phyloP scores from a whole-genome alignment of 2,797 vertebrate genomes.

The Synanceia verrucosa region DNA sequence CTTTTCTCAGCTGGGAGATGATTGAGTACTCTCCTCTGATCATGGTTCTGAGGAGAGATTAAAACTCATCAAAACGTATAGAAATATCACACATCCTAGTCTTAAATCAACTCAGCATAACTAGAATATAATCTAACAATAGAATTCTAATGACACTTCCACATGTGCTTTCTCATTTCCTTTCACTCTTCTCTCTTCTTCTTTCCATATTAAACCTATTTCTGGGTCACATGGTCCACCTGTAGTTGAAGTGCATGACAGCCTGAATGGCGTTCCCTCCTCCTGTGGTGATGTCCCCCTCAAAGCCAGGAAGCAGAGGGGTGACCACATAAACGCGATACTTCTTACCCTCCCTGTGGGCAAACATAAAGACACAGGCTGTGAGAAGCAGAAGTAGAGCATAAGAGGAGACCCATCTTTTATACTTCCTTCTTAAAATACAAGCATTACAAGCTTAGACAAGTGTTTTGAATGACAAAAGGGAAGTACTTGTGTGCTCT shows the following conservation, averaged over 20 bases:
- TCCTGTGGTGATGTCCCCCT: constrained; percentile 96
- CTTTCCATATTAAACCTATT: not conserved
- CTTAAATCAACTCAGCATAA: not conserved
- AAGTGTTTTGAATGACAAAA: not conserved
- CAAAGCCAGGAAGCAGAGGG: constrained; percentile 95
- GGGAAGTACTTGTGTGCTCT: constrained; percentile 92
- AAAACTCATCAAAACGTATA: not conserved
- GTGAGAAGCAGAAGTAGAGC: not conserved
- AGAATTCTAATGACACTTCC: not conserved
- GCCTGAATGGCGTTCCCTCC: constrained; percentile 95
- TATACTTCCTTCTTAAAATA: not conserved
- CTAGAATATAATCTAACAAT: not conserved
- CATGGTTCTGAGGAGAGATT: constrained; percentile 87
- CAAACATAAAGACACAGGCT: constrained; percentile 14
- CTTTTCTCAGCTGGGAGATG: constrained; percentile 90
- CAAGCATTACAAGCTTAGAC: not conserved
- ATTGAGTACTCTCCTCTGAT: constrained; percentile 97
- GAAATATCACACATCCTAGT: not conserved
- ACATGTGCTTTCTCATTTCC: constrained; percentile 4
- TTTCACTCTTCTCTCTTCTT: not conserved
- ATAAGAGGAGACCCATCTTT: not conserved
- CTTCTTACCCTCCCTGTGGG: constrained; percentile 87
- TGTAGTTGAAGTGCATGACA: constrained; percentile 99
- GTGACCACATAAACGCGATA: constrained; percentile 95
- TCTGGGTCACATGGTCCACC: constrained; percentile 74